A percentile compares a stretch with the other conserved stretches of the same genome.
Evolutionary conservation across 1,140 invertebrate species (phyloP).

Genomic region (Schlechtendalia chinensis): DNA sequence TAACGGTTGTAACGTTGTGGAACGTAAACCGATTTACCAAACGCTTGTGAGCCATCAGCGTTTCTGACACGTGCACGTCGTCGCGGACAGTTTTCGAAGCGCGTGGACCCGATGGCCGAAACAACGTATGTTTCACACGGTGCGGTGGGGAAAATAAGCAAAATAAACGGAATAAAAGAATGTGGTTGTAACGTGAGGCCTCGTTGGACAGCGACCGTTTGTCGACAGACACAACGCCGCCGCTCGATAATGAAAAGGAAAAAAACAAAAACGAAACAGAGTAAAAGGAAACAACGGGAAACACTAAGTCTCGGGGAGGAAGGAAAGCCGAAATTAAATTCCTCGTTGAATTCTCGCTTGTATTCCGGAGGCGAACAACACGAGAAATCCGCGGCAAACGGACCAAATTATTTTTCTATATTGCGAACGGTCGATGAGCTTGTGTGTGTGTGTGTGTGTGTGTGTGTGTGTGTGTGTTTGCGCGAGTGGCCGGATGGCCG

Average conservation of each 20-base stretch:
- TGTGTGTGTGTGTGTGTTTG: neutral
- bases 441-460: neutral
- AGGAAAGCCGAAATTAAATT: conserved; percentile 40
- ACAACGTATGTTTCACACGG: neutral
- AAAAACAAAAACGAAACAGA: neutral
- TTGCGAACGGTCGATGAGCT: neutral
- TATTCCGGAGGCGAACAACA: conserved; percentile 30
- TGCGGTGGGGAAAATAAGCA: neutral
- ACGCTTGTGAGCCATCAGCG: no score
- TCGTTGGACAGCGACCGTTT: neutral
- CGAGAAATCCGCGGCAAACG: conserved; percentile 22
- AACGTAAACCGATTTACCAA: no score
- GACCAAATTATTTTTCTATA: conserved; percentile 36
- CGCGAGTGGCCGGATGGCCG: neutral
- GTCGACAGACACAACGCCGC: conserved; percentile 6
- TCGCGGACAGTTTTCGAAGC: neutral
- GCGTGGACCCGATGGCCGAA: neutral
- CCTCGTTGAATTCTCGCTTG: conserved; percentile 27
- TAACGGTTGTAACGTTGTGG: neutral
- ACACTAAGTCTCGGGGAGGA: neutral
- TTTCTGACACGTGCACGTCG: neutral
- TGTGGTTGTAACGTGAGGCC: neutral
- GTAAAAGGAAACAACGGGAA: conserved; percentile 18
- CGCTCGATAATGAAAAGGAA: conserved; percentile 1
- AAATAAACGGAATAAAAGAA: neutral